phyloP scores from a whole-genome alignment of 2,113 vertebrate species.

The Aptenodytes patagonicus region DNA sequence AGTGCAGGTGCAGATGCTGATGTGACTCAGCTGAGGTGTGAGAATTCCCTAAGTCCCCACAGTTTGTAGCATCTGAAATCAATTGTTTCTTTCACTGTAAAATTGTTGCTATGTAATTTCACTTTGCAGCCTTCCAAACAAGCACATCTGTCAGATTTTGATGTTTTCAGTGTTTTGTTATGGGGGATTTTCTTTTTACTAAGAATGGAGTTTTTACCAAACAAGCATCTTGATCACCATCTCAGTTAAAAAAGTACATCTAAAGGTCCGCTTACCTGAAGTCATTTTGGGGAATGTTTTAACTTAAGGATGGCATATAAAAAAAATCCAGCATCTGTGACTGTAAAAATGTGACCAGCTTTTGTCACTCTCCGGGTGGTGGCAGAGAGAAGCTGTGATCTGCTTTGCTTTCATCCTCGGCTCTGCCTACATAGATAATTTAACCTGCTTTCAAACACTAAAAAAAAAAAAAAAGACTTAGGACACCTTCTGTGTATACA shows the following conservation, averaged over 20 bases:
- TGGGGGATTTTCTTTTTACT: background rate
- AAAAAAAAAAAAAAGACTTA: background rate
- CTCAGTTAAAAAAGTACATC: background rate
- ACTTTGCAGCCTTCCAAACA: background rate
- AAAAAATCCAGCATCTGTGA: background rate
- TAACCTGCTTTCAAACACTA: background rate
- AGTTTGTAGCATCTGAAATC: background rate
- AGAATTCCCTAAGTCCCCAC: background rate
- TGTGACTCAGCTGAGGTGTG: background rate
- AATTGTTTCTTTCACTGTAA: background rate
- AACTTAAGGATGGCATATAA: background rate
- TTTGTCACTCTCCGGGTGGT: background rate
- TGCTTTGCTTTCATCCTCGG: background rate
- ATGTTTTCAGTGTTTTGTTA: background rate
- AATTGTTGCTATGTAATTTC: background rate
- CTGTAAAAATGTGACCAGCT: background rate
- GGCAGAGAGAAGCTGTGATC: background rate
- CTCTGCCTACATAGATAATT: background rate
- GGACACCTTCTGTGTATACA: background rate
- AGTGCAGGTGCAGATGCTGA: background rate
- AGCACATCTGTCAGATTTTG: background rate
- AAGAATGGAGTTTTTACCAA: background rate
- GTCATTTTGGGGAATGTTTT: background rate
- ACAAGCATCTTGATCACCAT: background rate
- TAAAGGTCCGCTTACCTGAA: background rate